Evolutionary conservation across 2,113 vertebrate species (phyloP).

Genomic region (Scomber colias): DNA sequence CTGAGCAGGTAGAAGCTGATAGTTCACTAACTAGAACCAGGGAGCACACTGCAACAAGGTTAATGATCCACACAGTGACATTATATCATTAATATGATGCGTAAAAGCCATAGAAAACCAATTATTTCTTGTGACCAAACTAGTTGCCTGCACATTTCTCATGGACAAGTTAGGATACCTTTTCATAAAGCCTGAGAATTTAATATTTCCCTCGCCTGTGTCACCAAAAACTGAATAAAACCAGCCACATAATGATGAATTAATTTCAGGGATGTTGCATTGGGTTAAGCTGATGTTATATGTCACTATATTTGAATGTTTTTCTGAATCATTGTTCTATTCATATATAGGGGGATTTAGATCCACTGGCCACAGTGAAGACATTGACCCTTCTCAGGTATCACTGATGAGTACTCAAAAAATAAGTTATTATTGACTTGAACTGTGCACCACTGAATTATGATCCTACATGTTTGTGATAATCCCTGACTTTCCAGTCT

Average conservation of each 20-base stretch:
- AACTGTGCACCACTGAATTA: not conserved
- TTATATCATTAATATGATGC: too few relatives aligned
- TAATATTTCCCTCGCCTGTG: too few relatives aligned
- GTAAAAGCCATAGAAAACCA: too few relatives aligned
- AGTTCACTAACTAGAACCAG: too few relatives aligned
- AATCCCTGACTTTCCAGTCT: conserved; percentile 80
- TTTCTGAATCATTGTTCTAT: conserved; percentile 1
- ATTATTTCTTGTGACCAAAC: too few relatives aligned
- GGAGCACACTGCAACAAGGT: too few relatives aligned
- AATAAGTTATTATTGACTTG: not conserved
- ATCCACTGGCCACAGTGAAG: conserved; percentile 92
- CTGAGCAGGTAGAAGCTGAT: too few relatives aligned
- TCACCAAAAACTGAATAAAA: not conserved
- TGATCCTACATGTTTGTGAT: not conserved
- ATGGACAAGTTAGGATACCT: too few relatives aligned
- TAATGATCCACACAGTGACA: too few relatives aligned
- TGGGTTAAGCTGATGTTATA: not conserved
- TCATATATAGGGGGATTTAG: conserved; percentile 91
- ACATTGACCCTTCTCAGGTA: conserved; percentile 94
- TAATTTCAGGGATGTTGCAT: not conserved
- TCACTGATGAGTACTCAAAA: not conserved
- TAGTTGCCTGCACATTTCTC: too few relatives aligned
- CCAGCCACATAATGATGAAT: not conserved
- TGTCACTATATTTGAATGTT: not conserved
- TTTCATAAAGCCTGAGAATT: too few relatives aligned